These are phyloP conservation scores for Acrocephalus kingi DNA, from an alignment of 2,113 vertebrate species.

Conservation along the genomic window DNA sequence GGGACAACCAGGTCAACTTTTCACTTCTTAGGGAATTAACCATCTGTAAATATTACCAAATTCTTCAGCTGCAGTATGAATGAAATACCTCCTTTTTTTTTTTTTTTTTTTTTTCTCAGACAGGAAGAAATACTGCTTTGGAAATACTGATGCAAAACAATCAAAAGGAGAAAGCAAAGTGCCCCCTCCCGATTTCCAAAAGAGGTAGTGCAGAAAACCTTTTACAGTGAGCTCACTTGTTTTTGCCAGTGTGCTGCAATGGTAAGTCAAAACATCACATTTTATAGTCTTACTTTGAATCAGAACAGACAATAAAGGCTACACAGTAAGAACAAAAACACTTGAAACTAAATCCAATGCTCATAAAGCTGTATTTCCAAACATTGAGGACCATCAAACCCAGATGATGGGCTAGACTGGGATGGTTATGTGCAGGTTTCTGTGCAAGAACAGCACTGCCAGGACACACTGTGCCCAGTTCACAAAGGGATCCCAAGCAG, in stretches of 20 bases:
- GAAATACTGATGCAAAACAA: neutral
- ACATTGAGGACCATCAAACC: neutral
- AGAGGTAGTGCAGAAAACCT: neutral
- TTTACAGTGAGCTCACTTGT: neutral
- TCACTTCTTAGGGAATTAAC: neutral
- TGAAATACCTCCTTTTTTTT: neutral
- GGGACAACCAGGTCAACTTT: neutral
- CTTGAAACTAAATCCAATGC: neutral
- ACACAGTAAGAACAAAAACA: neutral
- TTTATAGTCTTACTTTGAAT: neutral
- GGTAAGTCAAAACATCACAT: neutral
- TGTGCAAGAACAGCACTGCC: neutral
- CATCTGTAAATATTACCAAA: neutral
- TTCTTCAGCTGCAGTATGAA: neutral
- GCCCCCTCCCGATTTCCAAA: neutral
- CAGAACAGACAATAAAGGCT: neutral
- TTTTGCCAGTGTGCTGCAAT: neutral
- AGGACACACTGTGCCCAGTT: neutral
- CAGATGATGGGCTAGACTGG: neutral
- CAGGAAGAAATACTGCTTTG: neutral
- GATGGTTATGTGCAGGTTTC: neutral
- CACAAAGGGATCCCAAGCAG: neutral
- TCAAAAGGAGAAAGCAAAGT: neutral
- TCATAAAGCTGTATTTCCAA: neutral
- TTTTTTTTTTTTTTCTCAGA: neutral